Percentiles rank a stretch among this genome's conserved stretches.
Evolutionary conservation across 2,797 vertebrate genomes (phyloP).

Genomic region (Philypnodon macrostomus): DNA sequence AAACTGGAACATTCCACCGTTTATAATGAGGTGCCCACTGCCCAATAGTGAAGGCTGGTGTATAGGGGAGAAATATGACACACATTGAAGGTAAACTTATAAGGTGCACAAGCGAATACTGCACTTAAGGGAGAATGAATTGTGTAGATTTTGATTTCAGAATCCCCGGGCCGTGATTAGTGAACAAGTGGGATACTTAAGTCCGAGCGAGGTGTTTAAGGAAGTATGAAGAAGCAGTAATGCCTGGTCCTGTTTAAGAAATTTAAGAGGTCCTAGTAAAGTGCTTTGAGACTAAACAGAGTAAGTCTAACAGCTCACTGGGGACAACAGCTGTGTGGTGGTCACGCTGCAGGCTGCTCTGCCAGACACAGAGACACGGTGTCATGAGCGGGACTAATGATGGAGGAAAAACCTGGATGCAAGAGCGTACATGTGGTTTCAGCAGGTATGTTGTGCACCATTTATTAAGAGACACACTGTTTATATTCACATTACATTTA

Average conservation of each 20-base stretch:
- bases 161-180: conserved; percentile 54
- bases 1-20: conserved; percentile 61
- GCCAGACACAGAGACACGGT: conserved; percentile 32
- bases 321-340: conserved; percentile 68
- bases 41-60: conserved; percentile 58
- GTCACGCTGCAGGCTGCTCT: conserved; percentile 38
- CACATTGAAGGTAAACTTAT: background rate
- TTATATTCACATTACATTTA: no score
- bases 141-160: conserved; percentile 52
- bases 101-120: no score
- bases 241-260: conserved; percentile 59
- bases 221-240: conserved; percentile 46
- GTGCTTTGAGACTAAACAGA: conserved; percentile 69
- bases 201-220: conserved; percentile 56
- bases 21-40: conserved; percentile 64
- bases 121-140: conserved; percentile 27
- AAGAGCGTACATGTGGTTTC: conserved; percentile 7
- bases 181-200: conserved; percentile 63
- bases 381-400: conserved; percentile 43
- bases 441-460: background rate
- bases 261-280: conserved; percentile 73
- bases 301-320: conserved; percentile 56
- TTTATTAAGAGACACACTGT: no score
- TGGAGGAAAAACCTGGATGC: conserved; percentile 38
- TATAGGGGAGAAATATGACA: no score